Percentiles rank a stretch among this genome's conserved stretches.
Conservation (phyloP, 2,888 invertebrate genomes). For the Sericinus montela region DNA sequence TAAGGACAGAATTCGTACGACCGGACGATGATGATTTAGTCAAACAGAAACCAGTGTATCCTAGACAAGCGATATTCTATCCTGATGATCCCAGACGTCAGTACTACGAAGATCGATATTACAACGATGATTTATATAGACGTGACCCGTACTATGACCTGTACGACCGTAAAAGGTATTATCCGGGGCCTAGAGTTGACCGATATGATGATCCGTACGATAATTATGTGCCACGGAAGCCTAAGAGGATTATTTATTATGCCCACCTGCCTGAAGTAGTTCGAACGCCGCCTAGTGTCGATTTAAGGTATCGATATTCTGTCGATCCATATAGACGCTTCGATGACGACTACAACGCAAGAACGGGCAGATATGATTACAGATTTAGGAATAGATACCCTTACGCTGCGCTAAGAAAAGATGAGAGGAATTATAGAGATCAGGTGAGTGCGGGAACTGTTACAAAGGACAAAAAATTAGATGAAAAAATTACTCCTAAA, state of each 20-base stretch:
- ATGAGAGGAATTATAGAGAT: conserved; percentile 67
- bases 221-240: conserved; percentile 64
- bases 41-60: conserved; percentile 61
- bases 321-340: conserved; percentile 63
- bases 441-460: conserved; percentile 65
- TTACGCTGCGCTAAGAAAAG: conserved; percentile 64
- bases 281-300: conserved; percentile 79
- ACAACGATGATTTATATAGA: conserved; percentile 59
- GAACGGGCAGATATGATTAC: conserved; percentile 65
- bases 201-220: conserved; percentile 66
- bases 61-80: conserved; percentile 69
- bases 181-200: conserved; percentile 53
- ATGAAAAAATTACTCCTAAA: conserved; percentile 69
- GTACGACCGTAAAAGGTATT: conserved; percentile 55
- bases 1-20: conserved; percentile 69
- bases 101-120: conserved; percentile 61
- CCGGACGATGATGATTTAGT: conserved; percentile 57
- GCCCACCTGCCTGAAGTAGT: conserved; percentile 85
- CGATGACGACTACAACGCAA: conserved; percentile 60
- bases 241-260: conserved; percentile 83
- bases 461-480: conserved; percentile 65
- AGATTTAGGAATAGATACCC: conserved; percentile 66
- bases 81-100: conserved; percentile 66
- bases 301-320: conserved; percentile 74
- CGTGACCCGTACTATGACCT: conserved; percentile 64